Evolutionary conservation across 2,113 vertebrate genomes (phyloP).

Genomic region (Microcebus ravelobensis): DNA sequence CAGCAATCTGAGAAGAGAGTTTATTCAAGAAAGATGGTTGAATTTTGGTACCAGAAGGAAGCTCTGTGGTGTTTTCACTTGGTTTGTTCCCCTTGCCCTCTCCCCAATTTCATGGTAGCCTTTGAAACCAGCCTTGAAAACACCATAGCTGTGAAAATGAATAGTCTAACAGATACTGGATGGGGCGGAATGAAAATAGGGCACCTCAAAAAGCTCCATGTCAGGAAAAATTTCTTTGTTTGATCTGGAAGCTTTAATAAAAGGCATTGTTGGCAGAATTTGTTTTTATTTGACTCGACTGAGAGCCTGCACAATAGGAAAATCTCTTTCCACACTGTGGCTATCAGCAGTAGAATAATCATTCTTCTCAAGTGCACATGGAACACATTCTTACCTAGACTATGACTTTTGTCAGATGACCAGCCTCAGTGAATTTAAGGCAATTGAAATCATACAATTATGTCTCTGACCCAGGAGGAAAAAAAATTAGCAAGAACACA

Average conservation of each 20-base stretch:
- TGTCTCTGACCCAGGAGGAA: neutral
- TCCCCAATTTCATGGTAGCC: neutral
- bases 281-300: neutral
- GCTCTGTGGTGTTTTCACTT: neutral
- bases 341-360: neutral
- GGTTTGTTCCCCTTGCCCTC: neutral
- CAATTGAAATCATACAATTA: too few relatives aligned
- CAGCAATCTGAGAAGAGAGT: neutral
- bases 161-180: neutral
- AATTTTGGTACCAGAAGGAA: neutral
- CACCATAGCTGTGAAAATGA: neutral
- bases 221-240: neutral
- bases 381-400: neutral
- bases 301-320: neutral
- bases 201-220: neutral
- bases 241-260: neutral
- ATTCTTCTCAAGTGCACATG: neutral
- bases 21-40: neutral
- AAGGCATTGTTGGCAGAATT: neutral
- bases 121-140: neutral
- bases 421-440: neutral
- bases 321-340: neutral
- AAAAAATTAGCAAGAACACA: fast-evolving
- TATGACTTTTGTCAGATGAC: fast-evolving
- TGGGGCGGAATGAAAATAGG: neutral